Percentiles rank a stretch among this genome's conserved stretches.
These are phyloP conservation scores for Pheosia gnoma DNA, from an alignment of 2,888 invertebrate species.

Conservation along the genomic window DNA sequence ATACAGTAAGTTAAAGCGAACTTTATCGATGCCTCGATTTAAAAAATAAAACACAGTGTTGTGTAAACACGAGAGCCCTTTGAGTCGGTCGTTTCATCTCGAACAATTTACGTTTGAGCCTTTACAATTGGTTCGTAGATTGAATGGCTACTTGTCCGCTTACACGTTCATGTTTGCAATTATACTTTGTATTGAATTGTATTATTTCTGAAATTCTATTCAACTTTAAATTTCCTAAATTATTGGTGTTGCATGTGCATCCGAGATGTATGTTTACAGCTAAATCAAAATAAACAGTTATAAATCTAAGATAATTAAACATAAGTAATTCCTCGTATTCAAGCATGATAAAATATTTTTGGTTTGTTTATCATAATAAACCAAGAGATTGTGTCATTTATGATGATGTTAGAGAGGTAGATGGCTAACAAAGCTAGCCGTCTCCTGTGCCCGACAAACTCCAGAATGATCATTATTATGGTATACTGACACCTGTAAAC, in stretches of 20 bases:
- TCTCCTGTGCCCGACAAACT: too few species aligned
- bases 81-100: slow-evolving; percentile 55
- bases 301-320: too few species aligned
- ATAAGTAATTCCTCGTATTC: too few species aligned
- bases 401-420: too few species aligned
- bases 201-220: slow-evolving; percentile 1
- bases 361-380: too few species aligned
- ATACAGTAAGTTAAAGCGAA: slow-evolving; percentile 13
- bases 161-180: slow-evolving; percentile 46
- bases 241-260: not conserved
- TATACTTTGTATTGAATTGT: slow-evolving; percentile 40
- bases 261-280: too few species aligned
- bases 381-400: too few species aligned
- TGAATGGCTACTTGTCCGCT: slow-evolving; percentile 48
- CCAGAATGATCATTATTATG: too few species aligned
- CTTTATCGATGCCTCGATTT: slow-evolving; percentile 28
- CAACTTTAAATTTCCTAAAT: not conserved
- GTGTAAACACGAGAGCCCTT: slow-evolving; percentile 53
- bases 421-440: too few species aligned
- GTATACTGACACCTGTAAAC: too few species aligned
- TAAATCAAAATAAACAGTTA: too few species aligned
- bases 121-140: slow-evolving; percentile 53
- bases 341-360: too few species aligned
- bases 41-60: slow-evolving; percentile 33
- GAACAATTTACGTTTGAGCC: slow-evolving; percentile 55